phyloP scores from a whole-genome alignment of 2,113 vertebrate genomes.

The Paratilapia polleni region DNA sequence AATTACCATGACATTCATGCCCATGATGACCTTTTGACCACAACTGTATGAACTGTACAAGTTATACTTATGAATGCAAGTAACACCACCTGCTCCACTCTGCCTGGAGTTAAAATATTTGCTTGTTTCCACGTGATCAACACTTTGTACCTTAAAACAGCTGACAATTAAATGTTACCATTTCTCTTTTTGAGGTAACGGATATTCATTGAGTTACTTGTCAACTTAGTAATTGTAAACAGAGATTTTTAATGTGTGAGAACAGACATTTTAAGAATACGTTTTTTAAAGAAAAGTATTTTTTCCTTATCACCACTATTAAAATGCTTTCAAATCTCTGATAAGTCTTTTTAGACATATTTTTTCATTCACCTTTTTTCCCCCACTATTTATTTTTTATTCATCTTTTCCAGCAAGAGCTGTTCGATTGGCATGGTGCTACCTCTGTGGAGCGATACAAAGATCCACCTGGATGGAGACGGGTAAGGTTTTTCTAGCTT shows the following conservation, averaged over 20 bases:
- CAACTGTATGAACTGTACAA: neutral
- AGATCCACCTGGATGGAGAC: conserved; percentile 97
- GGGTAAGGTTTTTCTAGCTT: conserved; percentile 83
- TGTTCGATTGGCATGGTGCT: conserved; percentile 98
- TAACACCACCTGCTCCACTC: neutral
- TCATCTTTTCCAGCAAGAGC: conserved; percentile 80
- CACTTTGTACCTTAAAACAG: neutral
- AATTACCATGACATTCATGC: too few relatives aligned
- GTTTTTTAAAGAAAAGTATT: neutral
- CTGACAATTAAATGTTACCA: neutral
- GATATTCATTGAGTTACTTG: neutral
- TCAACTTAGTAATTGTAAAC: neutral
- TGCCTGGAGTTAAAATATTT: neutral
- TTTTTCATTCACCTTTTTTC: neutral
- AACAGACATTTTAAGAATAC: neutral
- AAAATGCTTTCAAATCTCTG: neutral
- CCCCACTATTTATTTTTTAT: neutral
- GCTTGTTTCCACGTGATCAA: neutral
- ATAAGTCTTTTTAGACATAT: neutral
- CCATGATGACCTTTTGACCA: too few relatives aligned
- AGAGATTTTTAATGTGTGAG: too few relatives aligned
- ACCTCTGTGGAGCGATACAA: conserved; percentile 96
- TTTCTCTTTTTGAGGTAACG: neutral
- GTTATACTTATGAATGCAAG: neutral
- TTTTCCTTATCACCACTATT: neutral